Percentiles rank a stretch among this genome's conserved stretches.
phyloP scores from a whole-genome alignment of 2,888 invertebrate species.

The Acanthopleura granulata region DNA sequence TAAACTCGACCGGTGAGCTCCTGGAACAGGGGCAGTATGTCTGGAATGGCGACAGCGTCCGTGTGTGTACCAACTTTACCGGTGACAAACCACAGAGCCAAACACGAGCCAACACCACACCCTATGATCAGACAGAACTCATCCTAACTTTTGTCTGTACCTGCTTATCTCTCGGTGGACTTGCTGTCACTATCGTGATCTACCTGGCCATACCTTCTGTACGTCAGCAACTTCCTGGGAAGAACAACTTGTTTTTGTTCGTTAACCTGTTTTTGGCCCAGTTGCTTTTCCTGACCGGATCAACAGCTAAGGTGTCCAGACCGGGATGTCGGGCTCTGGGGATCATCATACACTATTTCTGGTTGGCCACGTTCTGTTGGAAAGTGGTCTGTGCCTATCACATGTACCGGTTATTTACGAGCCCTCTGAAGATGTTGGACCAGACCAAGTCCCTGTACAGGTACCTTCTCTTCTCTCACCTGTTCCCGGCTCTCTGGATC shows the following conservation, averaged over 20 bases:
- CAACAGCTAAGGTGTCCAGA: neutral
- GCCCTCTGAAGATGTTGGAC: neutral
- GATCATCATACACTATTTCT: conserved; percentile 16
- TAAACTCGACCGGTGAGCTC: neutral
- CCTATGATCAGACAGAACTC: conserved; percentile 10
- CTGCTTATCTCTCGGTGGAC: neutral
- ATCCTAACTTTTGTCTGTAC: conserved; percentile 9
- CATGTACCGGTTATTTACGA: conserved; percentile 17
- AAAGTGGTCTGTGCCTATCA: conserved; percentile 14
- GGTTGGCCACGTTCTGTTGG: conserved; percentile 16
- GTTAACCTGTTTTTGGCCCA: conserved; percentile 11
- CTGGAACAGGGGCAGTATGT: neutral
- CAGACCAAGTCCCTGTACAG: neutral
- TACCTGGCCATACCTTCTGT: neutral
- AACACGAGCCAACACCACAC: neutral
- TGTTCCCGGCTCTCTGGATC: neutral
- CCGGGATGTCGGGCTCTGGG: conserved; percentile 6
- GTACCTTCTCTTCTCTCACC: neutral
- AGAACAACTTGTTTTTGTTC: conserved; percentile 12
- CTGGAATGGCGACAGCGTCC: neutral
- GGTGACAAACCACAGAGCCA: neutral
- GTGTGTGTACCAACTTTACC: neutral
- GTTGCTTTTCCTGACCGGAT: neutral
- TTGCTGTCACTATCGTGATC: neutral
- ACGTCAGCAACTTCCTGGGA: neutral